phyloP scores from a whole-genome alignment of 2,888 invertebrate genomes.

The Doris montereyensis region DNA sequence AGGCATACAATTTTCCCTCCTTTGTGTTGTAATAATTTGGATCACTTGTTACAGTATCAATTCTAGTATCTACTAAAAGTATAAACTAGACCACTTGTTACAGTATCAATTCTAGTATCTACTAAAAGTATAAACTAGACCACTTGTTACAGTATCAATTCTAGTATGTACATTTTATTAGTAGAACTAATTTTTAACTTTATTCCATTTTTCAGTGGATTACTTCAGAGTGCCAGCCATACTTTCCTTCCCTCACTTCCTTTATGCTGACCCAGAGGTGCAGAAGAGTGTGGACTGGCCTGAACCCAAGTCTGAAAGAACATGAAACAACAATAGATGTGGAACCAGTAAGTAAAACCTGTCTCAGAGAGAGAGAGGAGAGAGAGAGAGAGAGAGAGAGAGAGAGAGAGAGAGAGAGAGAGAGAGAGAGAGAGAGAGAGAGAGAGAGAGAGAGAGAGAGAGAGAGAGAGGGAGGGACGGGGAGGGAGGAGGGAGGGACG shows the following conservation, averaged over 20 bases:
- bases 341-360: conserved; percentile 65
- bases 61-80: too few relatives aligned
- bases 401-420: too few relatives aligned
- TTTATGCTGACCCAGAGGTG: conserved; percentile 57
- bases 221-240: conserved; percentile 57
- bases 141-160: too few relatives aligned
- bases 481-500: background rate
- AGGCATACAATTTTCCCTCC: too few relatives aligned
- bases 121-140: too few relatives aligned
- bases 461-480: background rate
- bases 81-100: too few relatives aligned
- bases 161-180: too few relatives aligned
- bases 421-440: background rate
- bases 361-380: too few relatives aligned
- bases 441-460: background rate
- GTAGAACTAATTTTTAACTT: background rate
- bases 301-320: conserved; percentile 54
- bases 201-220: conserved; percentile 33
- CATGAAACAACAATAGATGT: conserved; percentile 65
- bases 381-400: too few relatives aligned
- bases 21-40: too few relatives aligned
- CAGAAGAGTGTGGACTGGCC: conserved; percentile 57
- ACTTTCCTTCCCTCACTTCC: conserved; percentile 69
- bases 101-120: too few relatives aligned
- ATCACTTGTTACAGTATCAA: too few relatives aligned